phyloP scores from a whole-genome alignment of 1,140 invertebrate species.

The Apis dorsata region DNA sequence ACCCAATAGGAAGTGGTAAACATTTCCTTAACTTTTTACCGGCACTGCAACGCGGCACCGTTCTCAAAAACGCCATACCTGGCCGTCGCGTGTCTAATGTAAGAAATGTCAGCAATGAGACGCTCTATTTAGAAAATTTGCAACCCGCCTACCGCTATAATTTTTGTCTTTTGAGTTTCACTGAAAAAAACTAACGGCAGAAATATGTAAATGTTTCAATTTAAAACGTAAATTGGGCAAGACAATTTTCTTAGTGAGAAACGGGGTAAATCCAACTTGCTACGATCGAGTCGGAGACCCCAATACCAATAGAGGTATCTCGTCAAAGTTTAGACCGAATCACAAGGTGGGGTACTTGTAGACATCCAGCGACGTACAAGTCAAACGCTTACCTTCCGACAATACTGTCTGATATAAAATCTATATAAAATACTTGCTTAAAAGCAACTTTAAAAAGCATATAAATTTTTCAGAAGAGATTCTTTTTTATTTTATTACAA shows the following conservation, averaged over 20 bases:
- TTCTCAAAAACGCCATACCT: slow-evolving; percentile 75
- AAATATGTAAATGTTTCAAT: slow-evolving; percentile 6
- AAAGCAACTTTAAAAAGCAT: not conserved
- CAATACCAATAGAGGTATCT: slow-evolving; percentile 52
- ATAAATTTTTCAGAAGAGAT: not conserved
- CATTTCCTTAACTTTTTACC: slow-evolving; percentile 67
- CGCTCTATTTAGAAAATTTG: slow-evolving; percentile 24
- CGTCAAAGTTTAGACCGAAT: slow-evolving; percentile 38
- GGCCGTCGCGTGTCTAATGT: slow-evolving; percentile 35
- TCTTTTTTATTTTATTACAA: slow-evolving; percentile 19
- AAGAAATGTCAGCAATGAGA: slow-evolving; percentile 45
- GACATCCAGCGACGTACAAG: slow-evolving; percentile 34
- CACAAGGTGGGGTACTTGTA: slow-evolving; percentile 43
- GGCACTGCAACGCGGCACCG: slow-evolving; percentile 69
- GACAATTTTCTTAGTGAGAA: slow-evolving; percentile 40
- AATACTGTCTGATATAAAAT: not conserved
- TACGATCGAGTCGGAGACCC: slow-evolving; percentile 63
- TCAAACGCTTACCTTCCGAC: slow-evolving; percentile 1
- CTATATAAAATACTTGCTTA: not conserved
- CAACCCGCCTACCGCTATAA: slow-evolving; percentile 1
- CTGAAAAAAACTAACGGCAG: slow-evolving; percentile 2
- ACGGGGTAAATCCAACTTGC: slow-evolving; percentile 60
- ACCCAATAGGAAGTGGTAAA: slow-evolving; percentile 52
- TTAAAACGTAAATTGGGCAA: slow-evolving; percentile 2
- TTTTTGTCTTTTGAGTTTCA: not conserved